Conservation (phyloP, 2,888 invertebrate species). For the Eupithecia dodoneata region DNA sequence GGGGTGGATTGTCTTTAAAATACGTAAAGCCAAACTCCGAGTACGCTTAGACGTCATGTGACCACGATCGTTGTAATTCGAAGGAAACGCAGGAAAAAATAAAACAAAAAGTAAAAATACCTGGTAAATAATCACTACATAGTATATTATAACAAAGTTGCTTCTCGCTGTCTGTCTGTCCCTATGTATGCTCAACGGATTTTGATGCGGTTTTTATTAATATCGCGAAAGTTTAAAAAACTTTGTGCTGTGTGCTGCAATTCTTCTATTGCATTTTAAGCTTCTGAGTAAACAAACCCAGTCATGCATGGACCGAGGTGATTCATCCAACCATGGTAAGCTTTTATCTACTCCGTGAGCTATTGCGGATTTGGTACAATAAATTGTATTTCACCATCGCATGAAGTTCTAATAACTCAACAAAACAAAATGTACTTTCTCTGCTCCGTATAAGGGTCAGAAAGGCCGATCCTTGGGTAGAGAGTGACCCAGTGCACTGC, state of each 20-base stretch:
- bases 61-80: no score
- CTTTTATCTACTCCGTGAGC: constrained; percentile 30
- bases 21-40: background rate
- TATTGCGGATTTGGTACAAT: constrained; percentile 39
- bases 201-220: no score
- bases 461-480: constrained; percentile 61
- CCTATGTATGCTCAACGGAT: no score
- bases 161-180: no score
- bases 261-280: no score
- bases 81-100: no score
- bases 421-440: constrained; percentile 63
- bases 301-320: constrained; percentile 11
- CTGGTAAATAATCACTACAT: no score
- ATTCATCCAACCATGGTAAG: constrained; percentile 27
- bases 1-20: background rate
- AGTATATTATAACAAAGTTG: no score
- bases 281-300: background rate
- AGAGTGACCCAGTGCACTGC: constrained; percentile 69
- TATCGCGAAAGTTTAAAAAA: no score
- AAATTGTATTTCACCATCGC: constrained; percentile 43
- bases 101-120: no score
- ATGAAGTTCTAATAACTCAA: constrained; percentile 52
- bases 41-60: no score
- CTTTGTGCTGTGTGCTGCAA: no score
- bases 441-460: constrained; percentile 64